These are phyloP conservation scores for Drosophila elegans DNA, from an alignment of 1,140 invertebrate genomes.

Conservation along the genomic window DNA sequence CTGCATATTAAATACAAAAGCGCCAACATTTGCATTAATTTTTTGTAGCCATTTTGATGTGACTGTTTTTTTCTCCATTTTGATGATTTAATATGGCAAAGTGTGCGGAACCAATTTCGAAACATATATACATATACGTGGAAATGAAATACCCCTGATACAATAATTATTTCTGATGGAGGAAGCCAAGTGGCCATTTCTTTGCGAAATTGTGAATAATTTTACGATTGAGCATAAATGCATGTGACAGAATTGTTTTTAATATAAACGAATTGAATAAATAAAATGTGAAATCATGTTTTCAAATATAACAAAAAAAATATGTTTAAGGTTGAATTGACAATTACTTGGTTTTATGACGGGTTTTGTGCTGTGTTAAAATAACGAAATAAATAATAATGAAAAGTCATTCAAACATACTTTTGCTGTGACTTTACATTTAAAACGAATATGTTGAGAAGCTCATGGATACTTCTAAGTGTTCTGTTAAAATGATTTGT, in stretches of 20 bases:
- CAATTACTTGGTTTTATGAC: neutral
- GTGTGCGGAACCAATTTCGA: constrained; percentile 32
- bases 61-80: constrained; percentile 32
- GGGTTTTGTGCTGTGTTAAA: neutral
- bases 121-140: constrained; percentile 1
- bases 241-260: constrained; percentile 29
- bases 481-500: no score
- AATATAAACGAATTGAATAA: constrained; percentile 27
- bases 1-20: constrained; percentile 49
- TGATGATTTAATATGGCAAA: constrained; percentile 45
- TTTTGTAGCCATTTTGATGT: constrained; percentile 43
- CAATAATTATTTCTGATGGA: constrained; percentile 38
- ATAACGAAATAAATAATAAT: neutral
- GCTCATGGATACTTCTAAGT: no score
- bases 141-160: constrained; percentile 17
- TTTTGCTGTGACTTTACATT: no score
- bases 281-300: constrained; percentile 16
- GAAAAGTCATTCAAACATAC: neutral
- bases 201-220: constrained; percentile 34
- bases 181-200: constrained; percentile 43
- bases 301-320: constrained; percentile 19
- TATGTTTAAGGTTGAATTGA: neutral
- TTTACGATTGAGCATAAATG: constrained; percentile 45
- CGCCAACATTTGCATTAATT: constrained; percentile 53
- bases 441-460: no score